A percentile compares a stretch with the other conserved stretches of the same genome.
phyloP scores from a whole-genome alignment of 2,113 vertebrate genomes.

The Solea senegalensis region DNA sequence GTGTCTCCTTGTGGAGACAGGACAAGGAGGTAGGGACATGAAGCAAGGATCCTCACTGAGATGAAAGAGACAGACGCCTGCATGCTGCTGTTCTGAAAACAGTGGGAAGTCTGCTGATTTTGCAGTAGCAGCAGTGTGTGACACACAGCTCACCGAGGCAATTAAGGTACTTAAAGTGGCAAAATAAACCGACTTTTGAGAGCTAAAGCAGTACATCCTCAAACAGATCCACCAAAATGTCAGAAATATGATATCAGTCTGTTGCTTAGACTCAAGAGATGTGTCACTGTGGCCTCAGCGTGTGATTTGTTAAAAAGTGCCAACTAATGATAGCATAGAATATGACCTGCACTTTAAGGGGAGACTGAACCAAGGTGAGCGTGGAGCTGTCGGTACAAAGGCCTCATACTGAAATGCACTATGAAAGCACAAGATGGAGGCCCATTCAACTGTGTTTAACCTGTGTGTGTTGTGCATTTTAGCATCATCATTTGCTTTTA shows the following conservation, averaged over 20 bases:
- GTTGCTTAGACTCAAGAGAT: background rate
- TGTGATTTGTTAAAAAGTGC: background rate
- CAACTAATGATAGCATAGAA: background rate
- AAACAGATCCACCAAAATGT: background rate
- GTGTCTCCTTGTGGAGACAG: background rate
- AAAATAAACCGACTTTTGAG: background rate
- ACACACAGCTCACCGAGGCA: constrained; percentile 4
- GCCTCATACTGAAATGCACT: background rate
- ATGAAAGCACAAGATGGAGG: background rate
- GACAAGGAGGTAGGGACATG: background rate
- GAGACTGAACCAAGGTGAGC: background rate
- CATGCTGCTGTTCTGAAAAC: background rate
- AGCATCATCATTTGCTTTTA: too few species aligned
- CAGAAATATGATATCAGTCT: background rate
- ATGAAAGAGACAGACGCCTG: background rate
- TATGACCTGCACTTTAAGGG: background rate
- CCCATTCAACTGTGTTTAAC: background rate
- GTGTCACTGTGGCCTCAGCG: background rate
- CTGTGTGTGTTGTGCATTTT: too few species aligned
- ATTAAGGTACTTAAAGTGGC: background rate
- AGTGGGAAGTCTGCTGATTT: constrained; percentile 10
- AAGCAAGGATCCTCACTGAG: background rate
- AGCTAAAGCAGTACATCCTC: background rate
- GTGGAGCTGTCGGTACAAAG: background rate
- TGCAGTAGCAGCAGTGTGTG: constrained; percentile 3